These are phyloP conservation scores for Andricus grossulariae DNA, from an alignment of 1,140 invertebrate species.

Conservation along the genomic window DNA sequence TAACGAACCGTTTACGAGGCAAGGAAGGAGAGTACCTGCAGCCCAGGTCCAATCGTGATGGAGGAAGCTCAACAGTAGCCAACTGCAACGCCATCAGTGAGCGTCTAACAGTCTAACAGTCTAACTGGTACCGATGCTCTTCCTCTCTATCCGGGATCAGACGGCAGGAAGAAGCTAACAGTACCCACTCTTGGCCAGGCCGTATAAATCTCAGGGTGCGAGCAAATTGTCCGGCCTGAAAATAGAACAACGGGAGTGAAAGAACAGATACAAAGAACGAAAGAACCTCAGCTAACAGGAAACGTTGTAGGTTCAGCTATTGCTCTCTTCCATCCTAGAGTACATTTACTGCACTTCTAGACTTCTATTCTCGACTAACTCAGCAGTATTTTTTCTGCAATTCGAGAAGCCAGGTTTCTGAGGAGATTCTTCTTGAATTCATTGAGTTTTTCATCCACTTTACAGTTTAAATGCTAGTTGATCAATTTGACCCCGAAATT, in stretches of 20 bases:
- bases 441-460: no score
- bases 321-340: slow-evolving; percentile 43
- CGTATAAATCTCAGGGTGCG: slow-evolving; percentile 67
- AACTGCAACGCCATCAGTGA: slow-evolving; percentile 30
- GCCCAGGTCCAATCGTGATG: slow-evolving; percentile 13
- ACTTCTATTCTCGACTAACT: slow-evolving; percentile 4
- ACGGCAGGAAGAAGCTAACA: slow-evolving; percentile 60
- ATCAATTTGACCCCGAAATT: no score
- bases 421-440: no score
- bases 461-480: no score
- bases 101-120: slow-evolving; percentile 5
- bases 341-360: slow-evolving; percentile 47
- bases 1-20: slow-evolving; percentile 24
- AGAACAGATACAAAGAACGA: slow-evolving; percentile 39
- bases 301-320: slow-evolving; percentile 61
- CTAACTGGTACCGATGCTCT: slow-evolving; percentile 33
- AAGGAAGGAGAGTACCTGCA: neutral
- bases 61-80: slow-evolving; percentile 27
- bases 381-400: neutral
- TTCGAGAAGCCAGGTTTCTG: no score
- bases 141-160: slow-evolving; percentile 39
- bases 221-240: slow-evolving; percentile 68
- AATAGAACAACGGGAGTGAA: slow-evolving; percentile 62
- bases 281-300: slow-evolving; percentile 66
- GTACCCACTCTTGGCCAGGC: slow-evolving; percentile 56